Percentiles rank a stretch among this genome's conserved stretches.
These are phyloP conservation scores for Hypercompe scribonia DNA, from an alignment of 2,888 invertebrate species.

Conservation along the genomic window DNA sequence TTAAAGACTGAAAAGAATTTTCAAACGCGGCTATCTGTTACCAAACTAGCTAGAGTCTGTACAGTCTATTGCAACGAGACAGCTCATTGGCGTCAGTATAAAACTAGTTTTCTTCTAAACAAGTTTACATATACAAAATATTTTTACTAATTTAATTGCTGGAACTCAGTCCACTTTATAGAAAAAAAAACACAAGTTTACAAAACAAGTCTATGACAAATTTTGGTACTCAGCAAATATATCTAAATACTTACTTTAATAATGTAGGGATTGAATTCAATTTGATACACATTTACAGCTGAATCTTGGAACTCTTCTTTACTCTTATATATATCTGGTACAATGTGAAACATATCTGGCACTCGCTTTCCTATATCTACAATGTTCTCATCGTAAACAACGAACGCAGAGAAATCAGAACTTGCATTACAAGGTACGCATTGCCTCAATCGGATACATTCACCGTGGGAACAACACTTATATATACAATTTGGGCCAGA, in stretches of 20 bases:
- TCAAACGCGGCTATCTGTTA: too few relatives aligned
- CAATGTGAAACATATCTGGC: background rate
- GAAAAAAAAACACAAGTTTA: background rate
- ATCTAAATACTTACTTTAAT: conserved; percentile 16
- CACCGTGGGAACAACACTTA: conserved; percentile 17
- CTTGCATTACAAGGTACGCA: background rate
- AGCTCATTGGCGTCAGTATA: background rate
- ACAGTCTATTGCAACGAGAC: too few relatives aligned
- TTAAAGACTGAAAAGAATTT: too few relatives aligned
- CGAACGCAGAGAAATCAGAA: background rate
- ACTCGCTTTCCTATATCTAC: conserved; percentile 5
- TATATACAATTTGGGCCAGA: conserved; percentile 3
- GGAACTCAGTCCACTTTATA: too few relatives aligned
- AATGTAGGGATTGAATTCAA: conserved; percentile 4
- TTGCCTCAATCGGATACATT: background rate
- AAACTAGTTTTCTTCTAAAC: background rate
- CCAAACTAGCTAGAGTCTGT: too few relatives aligned
- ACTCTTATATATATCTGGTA: background rate
- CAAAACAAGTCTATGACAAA: background rate
- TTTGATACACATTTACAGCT: conserved; percentile 1
- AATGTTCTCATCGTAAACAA: conserved; percentile 11
- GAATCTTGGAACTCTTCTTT: background rate
- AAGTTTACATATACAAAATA: background rate
- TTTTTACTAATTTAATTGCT: background rate
- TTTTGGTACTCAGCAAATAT: background rate